These are phyloP conservation scores for Bubo blakistoni DNA, from an alignment of 2,113 vertebrate species.

Conservation along the genomic window DNA sequence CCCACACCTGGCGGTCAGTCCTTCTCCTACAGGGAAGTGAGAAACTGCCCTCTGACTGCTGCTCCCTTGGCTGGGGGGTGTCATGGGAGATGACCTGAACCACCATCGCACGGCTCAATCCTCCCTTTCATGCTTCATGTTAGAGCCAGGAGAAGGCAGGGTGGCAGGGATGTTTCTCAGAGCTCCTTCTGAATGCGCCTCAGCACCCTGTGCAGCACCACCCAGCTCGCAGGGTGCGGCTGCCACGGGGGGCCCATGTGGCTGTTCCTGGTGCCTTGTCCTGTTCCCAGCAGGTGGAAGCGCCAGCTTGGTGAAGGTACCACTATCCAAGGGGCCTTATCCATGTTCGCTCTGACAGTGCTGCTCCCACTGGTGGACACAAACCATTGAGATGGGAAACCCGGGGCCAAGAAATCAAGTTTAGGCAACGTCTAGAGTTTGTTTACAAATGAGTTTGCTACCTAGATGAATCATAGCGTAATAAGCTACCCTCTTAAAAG, in stretches of 20 bases:
- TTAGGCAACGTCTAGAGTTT: background rate
- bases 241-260: rapidly evolving
- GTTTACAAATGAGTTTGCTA: background rate
- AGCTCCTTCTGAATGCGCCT: rapidly evolving
- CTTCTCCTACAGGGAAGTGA: background rate
- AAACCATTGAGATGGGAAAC: background rate
- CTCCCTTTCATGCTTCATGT: background rate
- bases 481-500: background rate
- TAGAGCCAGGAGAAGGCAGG: background rate
- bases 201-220: no score
- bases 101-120: rapidly evolving
- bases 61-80: background rate
- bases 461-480: background rate
- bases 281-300: background rate
- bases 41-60: background rate
- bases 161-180: background rate
- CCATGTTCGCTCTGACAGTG: background rate
- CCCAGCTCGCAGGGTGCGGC: rapidly evolving
- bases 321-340: background rate
- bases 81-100: background rate
- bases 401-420: background rate
- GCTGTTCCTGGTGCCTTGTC: background rate
- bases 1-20: background rate
- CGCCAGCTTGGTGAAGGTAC: rapidly evolving
- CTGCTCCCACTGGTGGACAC: background rate